Evolutionary conservation across 53 echinoderm and acorn worm genomes (phyloP).

Genomic region (Glandiceps talaboti): DNA sequence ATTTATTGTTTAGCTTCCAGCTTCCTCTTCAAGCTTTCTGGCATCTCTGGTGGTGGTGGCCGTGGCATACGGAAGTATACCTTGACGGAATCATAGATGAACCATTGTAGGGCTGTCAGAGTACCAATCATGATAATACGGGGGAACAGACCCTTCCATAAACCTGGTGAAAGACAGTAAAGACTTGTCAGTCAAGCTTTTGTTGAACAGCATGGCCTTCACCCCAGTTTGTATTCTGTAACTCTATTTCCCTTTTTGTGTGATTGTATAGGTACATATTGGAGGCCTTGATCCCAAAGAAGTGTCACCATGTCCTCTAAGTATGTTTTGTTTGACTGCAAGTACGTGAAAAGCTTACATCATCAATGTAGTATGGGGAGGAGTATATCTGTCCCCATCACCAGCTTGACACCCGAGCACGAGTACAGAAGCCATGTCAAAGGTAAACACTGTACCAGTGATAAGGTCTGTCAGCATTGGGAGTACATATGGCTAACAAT

Average conservation of each 20-base stretch:
- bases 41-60: slow-evolving; percentile 99
- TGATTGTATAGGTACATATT: too few relatives aligned
- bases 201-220: too few relatives aligned
- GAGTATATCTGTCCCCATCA: slow-evolving; percentile 35
- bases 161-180: too few relatives aligned
- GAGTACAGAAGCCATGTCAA: background rate
- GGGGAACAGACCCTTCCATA: slow-evolving; percentile 87
- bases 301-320: too few relatives aligned
- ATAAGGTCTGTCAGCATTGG: background rate
- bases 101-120: slow-evolving; percentile 95
- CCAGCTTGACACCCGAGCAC: slow-evolving; percentile 22
- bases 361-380: too few relatives aligned
- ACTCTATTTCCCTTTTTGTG: too few relatives aligned
- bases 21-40: slow-evolving; percentile 73
- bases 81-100: slow-evolving; percentile 97
- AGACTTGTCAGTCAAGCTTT: too few relatives aligned
- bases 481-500: slow-evolving; percentile 12
- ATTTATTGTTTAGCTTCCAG: slow-evolving; percentile 44
- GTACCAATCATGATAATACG: slow-evolving; percentile 99
- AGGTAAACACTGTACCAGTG: background rate
- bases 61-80: slow-evolving; percentile 97
- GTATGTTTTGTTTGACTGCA: too few relatives aligned
- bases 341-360: too few relatives aligned
- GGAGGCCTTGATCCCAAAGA: too few relatives aligned
- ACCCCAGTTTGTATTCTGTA: too few relatives aligned